A percentile compares a stretch with the other conserved stretches of the same genome.
phyloP scores from a whole-genome alignment of 2,113 vertebrate species.

The Tylochromis polylepis region DNA sequence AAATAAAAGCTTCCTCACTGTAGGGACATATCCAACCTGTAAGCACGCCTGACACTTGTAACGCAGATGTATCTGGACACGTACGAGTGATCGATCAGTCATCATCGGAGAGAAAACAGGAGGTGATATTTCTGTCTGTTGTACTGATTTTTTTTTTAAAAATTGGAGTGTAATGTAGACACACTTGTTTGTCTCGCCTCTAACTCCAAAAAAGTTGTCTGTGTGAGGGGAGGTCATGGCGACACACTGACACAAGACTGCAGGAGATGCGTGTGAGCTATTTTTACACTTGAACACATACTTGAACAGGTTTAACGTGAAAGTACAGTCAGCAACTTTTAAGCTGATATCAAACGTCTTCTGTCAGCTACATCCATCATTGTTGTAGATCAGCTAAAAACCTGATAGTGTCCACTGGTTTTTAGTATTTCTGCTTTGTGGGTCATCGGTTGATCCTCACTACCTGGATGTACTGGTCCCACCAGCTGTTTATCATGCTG shows the following conservation, averaged over 20 bases:
- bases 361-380: no score
- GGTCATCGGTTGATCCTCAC: neutral
- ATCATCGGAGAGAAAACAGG: neutral
- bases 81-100: neutral
- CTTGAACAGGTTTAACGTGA: neutral
- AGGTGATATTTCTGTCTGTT: neutral
- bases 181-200: neutral
- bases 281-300: neutral
- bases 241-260: neutral
- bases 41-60: neutral
- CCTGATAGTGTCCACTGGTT: neutral
- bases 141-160: neutral
- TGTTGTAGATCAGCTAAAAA: neutral
- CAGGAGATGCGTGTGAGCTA: neutral
- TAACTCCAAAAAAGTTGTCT: neutral
- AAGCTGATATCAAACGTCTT: neutral
- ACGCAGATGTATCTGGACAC: neutral
- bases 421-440: neutral
- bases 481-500: neutral
- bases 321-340: neutral
- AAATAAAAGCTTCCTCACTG: neutral
- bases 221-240: neutral
- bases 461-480: neutral
- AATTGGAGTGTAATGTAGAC: neutral
- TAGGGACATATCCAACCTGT: neutral